Conservation (phyloP, 2,888 invertebrate genomes). For the Trachelus stipa region DNA sequence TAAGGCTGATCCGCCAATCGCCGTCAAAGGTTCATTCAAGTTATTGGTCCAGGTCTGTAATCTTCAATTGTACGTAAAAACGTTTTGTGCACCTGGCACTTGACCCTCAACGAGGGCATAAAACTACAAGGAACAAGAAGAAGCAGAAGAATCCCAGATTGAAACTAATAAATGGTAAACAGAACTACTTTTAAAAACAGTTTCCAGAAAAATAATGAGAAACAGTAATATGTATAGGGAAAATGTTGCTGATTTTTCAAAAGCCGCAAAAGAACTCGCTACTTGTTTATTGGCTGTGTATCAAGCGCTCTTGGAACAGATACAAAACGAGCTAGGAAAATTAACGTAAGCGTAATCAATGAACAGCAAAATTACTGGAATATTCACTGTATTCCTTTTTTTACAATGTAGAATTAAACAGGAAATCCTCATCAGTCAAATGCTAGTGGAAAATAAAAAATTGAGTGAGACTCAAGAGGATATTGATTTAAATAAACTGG, state of each 20-base stretch:
- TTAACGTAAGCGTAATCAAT: slow-evolving; percentile 59
- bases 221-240: slow-evolving; percentile 27
- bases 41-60: too few species aligned
- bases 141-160: too few species aligned
- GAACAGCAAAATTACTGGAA: slow-evolving; percentile 9
- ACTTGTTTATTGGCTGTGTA: slow-evolving; percentile 59
- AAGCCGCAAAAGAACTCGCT: slow-evolving; percentile 52
- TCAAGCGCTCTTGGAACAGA: slow-evolving; percentile 58
- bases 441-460: slow-evolving; percentile 59
- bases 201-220: neutral
- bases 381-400: slow-evolving; percentile 22
- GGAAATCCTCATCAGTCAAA: slow-evolving; percentile 51
- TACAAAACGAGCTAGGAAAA: slow-evolving; percentile 63
- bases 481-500: slow-evolving; percentile 61
- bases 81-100: too few species aligned
- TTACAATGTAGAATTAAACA: slow-evolving; percentile 56
- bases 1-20: too few species aligned
- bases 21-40: too few species aligned
- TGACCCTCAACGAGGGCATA: too few species aligned
- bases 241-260: slow-evolving; percentile 37
- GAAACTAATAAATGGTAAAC: slow-evolving; percentile 30
- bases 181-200: neutral
- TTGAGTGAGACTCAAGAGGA: slow-evolving; percentile 51
- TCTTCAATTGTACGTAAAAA: too few species aligned
- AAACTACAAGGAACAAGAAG: too few species aligned